A percentile compares a stretch with the other conserved stretches of the same genome.
Evolutionary conservation across 2,888 invertebrate species (phyloP).

Genomic region (Rhagonycha fulva): DNA sequence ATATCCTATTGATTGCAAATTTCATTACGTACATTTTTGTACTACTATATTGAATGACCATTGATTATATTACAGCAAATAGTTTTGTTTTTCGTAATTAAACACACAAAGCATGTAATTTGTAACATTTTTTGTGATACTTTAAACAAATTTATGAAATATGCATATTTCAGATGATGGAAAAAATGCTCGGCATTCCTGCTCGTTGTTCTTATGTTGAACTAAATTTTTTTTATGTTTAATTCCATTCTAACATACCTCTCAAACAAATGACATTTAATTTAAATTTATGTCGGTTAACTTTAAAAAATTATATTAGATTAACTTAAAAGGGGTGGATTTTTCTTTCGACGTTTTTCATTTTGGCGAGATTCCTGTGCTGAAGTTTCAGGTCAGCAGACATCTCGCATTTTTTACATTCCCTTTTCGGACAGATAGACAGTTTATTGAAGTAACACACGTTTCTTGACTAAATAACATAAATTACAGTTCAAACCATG

Average conservation of each 20-base stretch:
- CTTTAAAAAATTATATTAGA: background rate
- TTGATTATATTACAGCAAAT: background rate
- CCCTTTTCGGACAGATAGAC: background rate
- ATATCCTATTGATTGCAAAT: too few relatives aligned
- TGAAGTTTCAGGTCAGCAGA: background rate
- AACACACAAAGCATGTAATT: background rate
- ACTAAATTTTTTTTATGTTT: background rate
- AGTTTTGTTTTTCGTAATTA: background rate
- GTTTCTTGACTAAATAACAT: background rate
- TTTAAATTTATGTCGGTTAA: background rate
- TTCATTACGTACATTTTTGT: too few relatives aligned
- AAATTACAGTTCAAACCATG: background rate
- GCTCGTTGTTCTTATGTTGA: background rate
- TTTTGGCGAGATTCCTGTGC: background rate
- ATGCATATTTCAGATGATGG: background rate
- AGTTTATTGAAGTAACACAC: background rate
- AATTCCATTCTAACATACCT: background rate
- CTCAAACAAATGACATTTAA: background rate
- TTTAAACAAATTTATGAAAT: background rate
- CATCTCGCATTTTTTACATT: background rate
- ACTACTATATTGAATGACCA: background rate
- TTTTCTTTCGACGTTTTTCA: background rate
- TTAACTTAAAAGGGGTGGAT: background rate
- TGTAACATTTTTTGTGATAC: background rate
- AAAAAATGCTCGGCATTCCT: background rate